Evolutionary conservation across 2,797 vertebrate species (phyloP).

Genomic region (Eurystomus glaucurus): DNA sequence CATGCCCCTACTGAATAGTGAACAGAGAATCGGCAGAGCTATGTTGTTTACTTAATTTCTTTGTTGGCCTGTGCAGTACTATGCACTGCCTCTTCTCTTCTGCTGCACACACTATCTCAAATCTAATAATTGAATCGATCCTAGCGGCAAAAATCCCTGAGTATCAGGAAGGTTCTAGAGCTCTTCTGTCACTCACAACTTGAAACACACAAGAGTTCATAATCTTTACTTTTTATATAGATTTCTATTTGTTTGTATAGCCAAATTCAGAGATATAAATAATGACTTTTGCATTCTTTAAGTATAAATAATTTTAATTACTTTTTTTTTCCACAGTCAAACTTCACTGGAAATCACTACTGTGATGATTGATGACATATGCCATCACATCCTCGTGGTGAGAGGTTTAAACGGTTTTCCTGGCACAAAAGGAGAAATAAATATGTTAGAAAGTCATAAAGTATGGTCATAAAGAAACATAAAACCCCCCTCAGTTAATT

Average conservation of each 20-base stretch:
- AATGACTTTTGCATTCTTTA: neutral
- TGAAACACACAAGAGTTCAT: neutral
- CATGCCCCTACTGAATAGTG: neutral
- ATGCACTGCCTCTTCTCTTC: neutral
- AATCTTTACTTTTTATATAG: neutral
- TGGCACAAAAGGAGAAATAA: neutral
- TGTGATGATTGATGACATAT: neutral
- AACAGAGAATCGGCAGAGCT: neutral
- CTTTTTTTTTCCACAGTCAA: neutral
- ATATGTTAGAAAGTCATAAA: neutral
- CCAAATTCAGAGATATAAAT: neutral
- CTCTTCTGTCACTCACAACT: neutral
- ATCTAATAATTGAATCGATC: neutral
- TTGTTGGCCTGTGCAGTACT: neutral
- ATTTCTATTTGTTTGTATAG: neutral
- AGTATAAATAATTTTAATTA: neutral
- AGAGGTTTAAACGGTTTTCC: neutral
- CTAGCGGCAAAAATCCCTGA: neutral
- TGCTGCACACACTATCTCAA: neutral
- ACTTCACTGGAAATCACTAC: neutral
- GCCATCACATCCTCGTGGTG: neutral
- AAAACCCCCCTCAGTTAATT: accelerated
- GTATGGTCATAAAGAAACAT: neutral
- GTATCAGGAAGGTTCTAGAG: neutral
- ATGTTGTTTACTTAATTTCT: neutral